Evolutionary conservation across 2,888 invertebrate species (phyloP).

Genomic region (Lasioglossum oenotherae): DNA sequence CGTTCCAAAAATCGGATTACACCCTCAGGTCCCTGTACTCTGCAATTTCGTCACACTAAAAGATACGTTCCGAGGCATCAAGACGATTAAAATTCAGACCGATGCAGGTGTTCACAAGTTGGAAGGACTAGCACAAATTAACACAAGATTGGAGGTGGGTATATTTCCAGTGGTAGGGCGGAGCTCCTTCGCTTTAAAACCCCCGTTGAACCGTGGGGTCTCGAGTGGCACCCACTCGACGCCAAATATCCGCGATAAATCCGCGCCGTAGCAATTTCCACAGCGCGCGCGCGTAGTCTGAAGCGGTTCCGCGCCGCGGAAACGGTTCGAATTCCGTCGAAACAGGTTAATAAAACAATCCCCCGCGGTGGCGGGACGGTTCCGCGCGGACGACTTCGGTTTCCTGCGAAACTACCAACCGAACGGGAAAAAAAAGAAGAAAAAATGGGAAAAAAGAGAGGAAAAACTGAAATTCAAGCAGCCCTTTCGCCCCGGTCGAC

Average conservation of each 20-base stretch:
- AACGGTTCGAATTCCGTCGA: background rate
- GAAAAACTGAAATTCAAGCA: slow-evolving; percentile 6
- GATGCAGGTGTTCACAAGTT: background rate
- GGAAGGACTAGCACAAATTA: background rate
- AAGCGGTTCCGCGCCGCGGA: background rate
- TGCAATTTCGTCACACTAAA: background rate
- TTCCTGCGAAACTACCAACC: background rate
- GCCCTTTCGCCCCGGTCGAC: slow-evolving; percentile 23
- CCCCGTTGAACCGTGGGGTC: background rate
- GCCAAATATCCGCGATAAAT: background rate
- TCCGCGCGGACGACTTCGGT: background rate
- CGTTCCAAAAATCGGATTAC: background rate
- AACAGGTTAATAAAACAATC: slow-evolving; percentile 1
- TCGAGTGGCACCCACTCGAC: background rate
- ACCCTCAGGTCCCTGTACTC: background rate
- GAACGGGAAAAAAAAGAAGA: background rate
- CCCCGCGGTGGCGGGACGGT: background rate
- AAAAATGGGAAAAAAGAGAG: background rate
- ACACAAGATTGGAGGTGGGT: background rate
- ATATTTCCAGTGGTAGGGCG: background rate
- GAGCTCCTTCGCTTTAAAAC: background rate
- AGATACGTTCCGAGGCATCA: background rate
- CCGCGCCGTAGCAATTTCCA: background rate
- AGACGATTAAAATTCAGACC: background rate
- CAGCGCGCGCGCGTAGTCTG: background rate